Evolutionary conservation across 2,113 vertebrate species (phyloP).

Genomic region (Echinops telfairi): DNA sequence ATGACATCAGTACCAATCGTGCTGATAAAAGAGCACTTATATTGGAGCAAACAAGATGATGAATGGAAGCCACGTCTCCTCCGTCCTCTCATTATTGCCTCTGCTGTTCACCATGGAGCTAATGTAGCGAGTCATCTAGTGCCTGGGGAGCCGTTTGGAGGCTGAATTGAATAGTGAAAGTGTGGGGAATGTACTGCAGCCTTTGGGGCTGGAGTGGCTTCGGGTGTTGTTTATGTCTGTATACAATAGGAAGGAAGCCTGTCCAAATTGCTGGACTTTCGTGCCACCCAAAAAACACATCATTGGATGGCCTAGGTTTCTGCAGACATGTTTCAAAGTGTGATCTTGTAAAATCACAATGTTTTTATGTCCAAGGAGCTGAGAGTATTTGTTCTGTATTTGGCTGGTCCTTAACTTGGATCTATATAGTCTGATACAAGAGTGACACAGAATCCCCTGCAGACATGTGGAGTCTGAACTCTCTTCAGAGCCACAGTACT

Average conservation of each 20-base stretch:
- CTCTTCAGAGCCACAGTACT: too few species aligned
- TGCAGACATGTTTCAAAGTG: background rate
- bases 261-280: background rate
- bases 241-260: background rate
- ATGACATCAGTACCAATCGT: conserved; percentile 96
- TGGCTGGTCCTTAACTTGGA: background rate
- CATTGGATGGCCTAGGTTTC: background rate
- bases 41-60: conserved; percentile 99
- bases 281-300: background rate
- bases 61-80: conserved; percentile 97
- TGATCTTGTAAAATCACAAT: background rate
- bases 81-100: conserved; percentile 97
- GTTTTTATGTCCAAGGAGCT: background rate
- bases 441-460: background rate
- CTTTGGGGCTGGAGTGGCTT: conserved; percentile 78
- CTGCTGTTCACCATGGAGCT: conserved; percentile 93
- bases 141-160: conserved; percentile 92
- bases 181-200: conserved; percentile 90
- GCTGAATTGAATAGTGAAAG: conserved; percentile 94
- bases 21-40: conserved; percentile 98
- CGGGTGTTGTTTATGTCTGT: conserved; percentile 60
- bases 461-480: background rate
- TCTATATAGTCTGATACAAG: background rate
- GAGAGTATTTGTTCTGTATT: background rate
- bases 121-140: conserved; percentile 97